A percentile compares a stretch with the other conserved stretches of the same genome.
Evolutionary conservation across 2,888 invertebrate genomes (phyloP).

Genomic region (Silvanus unidentatus): DNA sequence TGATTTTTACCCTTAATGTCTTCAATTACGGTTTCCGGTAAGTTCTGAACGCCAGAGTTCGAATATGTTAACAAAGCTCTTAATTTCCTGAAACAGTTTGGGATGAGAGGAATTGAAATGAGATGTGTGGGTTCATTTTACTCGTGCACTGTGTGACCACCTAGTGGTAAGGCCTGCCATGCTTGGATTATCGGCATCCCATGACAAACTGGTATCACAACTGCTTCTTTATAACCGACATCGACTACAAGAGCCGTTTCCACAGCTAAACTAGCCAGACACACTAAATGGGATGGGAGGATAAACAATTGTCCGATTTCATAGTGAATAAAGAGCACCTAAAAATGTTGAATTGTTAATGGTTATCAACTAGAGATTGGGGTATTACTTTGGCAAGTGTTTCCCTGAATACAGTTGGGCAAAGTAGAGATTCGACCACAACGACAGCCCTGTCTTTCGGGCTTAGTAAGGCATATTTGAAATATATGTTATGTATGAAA

Average conservation of each 20-base stretch:
- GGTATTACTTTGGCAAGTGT: conserved; percentile 76
- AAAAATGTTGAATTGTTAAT: conserved; percentile 10
- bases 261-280: conserved; percentile 76
- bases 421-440: conserved; percentile 83
- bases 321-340: conserved; percentile 76
- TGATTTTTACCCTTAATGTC: conserved; percentile 61
- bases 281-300: conserved; percentile 79
- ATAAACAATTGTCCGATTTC: conserved; percentile 63
- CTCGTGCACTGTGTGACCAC: conserved; percentile 64
- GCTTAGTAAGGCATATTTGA: conserved; percentile 85
- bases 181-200: conserved; percentile 80
- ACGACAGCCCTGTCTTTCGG: conserved; percentile 91
- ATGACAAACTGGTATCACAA: conserved; percentile 76
- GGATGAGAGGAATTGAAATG: background rate
- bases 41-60: conserved; percentile 46
- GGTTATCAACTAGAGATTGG: background rate
- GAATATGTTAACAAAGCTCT: conserved; percentile 45
- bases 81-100: conserved; percentile 35
- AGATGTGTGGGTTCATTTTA: conserved; percentile 36
- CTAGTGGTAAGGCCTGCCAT: conserved; percentile 76
- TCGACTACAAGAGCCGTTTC: conserved; percentile 80
- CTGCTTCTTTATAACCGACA: conserved; percentile 80
- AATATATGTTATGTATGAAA: conserved; percentile 82
- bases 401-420: conserved; percentile 75
- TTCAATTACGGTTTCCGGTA: conserved; percentile 59